A percentile compares a stretch with the other conserved stretches of the same genome.
These are phyloP conservation scores for Orthosia incerta DNA, from an alignment of 2,888 invertebrate species.

Conservation along the genomic window DNA sequence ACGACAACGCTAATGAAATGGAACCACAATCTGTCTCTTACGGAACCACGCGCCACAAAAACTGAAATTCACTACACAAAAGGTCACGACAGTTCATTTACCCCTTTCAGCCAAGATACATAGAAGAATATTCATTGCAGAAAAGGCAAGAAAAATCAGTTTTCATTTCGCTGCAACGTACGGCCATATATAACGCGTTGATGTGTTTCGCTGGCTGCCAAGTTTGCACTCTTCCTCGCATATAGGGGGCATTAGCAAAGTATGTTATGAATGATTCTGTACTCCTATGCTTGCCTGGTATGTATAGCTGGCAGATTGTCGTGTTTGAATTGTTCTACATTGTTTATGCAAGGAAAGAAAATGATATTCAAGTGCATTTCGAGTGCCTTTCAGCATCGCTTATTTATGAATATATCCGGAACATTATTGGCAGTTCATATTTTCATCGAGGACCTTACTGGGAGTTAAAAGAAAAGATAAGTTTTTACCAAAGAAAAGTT, in stretches of 20 bases:
- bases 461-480: not conserved
- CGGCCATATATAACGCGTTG: slow-evolving; percentile 39
- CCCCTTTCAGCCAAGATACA: slow-evolving; percentile 43
- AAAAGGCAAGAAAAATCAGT: slow-evolving; percentile 53
- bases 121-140: slow-evolving; percentile 47
- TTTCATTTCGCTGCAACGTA: slow-evolving; percentile 48
- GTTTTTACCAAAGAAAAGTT: not conserved
- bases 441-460: too few relatives aligned
- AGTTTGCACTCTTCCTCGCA: slow-evolving; percentile 43
- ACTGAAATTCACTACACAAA: slow-evolving; percentile 1
- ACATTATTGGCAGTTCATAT: not conserved
- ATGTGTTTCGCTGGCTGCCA: slow-evolving; percentile 55
- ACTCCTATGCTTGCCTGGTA: not conserved
- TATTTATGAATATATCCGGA: not conserved
- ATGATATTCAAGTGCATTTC: not conserved
- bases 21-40: slow-evolving; percentile 7
- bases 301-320: not conserved
- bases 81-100: slow-evolving; percentile 51
- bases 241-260: slow-evolving; percentile 54
- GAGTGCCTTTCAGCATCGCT: not conserved
- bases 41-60: not conserved
- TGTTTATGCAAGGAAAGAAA: not conserved
- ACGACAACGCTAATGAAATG: slow-evolving; percentile 13
- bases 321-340: not conserved
- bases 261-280: slow-evolving; percentile 55